Conservation (phyloP, 2,888 invertebrate genomes). For the Doris montereyensis region DNA sequence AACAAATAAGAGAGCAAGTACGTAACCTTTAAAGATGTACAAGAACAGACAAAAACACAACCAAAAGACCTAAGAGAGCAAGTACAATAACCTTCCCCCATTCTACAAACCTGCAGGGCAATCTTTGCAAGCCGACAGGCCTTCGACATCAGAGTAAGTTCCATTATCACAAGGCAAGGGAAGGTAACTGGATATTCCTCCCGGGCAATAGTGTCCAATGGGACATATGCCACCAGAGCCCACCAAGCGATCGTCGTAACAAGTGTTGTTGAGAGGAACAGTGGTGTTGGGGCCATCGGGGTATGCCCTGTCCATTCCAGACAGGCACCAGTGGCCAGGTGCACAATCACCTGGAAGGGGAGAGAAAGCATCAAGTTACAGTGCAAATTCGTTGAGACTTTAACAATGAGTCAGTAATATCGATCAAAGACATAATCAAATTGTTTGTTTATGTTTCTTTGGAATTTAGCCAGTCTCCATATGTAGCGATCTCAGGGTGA, state of each 20-base stretch:
- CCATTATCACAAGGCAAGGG: conserved; percentile 67
- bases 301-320: conserved; percentile 62
- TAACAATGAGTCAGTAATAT: no score
- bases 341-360: conserved; percentile 63
- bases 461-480: no score
- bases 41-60: neutral
- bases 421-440: no score
- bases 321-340: conserved; percentile 67
- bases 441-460: no score
- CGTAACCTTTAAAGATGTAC: neutral
- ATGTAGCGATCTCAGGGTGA: no score
- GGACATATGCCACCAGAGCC: conserved; percentile 67
- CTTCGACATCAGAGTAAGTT: conserved; percentile 64
- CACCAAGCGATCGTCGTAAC: conserved; percentile 60
- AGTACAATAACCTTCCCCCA: neutral
- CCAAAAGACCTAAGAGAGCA: no score
- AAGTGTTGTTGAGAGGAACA: conserved; percentile 53
- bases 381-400: no score
- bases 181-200: conserved; percentile 53
- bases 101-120: conserved; percentile 69
- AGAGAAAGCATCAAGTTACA: no score
- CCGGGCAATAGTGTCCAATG: conserved; percentile 66
- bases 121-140: conserved; percentile 55
- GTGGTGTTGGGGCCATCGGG: conserved; percentile 62
- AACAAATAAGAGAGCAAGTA: no score